Conservation (phyloP, 1,140 invertebrate species). For the Drosophila jambulina region DNA sequence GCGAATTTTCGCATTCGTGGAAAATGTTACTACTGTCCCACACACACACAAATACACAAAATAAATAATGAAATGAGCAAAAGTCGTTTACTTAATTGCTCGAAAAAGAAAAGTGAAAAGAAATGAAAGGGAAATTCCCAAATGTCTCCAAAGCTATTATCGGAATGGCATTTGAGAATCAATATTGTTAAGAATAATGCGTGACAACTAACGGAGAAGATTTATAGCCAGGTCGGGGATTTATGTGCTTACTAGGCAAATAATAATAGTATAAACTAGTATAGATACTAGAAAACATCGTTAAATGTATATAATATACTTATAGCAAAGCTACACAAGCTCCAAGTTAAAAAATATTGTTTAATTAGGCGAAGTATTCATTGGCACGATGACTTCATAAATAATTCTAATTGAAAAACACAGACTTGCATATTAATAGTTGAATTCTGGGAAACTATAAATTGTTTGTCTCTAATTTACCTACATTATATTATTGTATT, state of each 20-base stretch:
- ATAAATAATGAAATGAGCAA: constrained; percentile 30
- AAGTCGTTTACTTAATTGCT: constrained; percentile 63
- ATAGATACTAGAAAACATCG: background rate
- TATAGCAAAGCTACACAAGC: background rate
- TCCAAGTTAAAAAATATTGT: background rate
- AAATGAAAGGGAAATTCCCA: constrained; percentile 15
- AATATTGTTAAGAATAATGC: constrained; percentile 56
- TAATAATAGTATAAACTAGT: background rate
- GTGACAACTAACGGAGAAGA: constrained; percentile 22
- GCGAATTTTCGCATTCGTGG: constrained; percentile 65
- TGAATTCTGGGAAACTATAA: background rate
- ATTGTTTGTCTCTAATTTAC: background rate
- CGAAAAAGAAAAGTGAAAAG: constrained; percentile 1
- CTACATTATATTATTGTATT: background rate
- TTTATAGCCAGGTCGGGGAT: background rate
- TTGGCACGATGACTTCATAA: background rate
- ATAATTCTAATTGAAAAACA: background rate
- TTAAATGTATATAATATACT: background rate
- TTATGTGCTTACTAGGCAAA: background rate
- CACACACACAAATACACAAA: constrained; percentile 22
- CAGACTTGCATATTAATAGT: background rate
- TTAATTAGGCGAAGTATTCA: background rate
- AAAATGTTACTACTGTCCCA: constrained; percentile 62
- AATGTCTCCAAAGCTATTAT: constrained; percentile 20
- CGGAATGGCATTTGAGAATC: constrained; percentile 54